Conservation (phyloP, 2,113 vertebrate species). For the Haemorhous mexicanus region DNA sequence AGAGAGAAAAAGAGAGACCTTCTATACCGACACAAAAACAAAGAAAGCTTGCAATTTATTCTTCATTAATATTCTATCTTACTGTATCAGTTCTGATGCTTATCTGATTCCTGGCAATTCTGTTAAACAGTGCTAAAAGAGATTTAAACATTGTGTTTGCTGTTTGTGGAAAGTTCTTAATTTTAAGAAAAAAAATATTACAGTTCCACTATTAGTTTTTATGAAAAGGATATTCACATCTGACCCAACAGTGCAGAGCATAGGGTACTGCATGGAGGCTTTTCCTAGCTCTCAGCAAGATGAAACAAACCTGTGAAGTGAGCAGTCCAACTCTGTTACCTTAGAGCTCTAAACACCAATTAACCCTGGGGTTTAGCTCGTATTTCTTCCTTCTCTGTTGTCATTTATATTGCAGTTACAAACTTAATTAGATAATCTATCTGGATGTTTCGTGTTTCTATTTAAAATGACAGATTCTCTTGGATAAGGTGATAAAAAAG, state of each 20-base stretch:
- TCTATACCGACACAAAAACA: neutral
- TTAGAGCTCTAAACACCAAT: neutral
- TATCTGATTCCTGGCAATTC: neutral
- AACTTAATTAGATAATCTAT: slow-evolving; percentile 21
- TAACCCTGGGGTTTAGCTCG: neutral
- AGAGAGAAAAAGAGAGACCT: neutral
- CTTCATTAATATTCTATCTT: neutral
- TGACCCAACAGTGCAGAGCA: neutral
- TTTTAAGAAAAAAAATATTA: neutral
- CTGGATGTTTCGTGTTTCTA: neutral
- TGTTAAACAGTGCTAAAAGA: neutral
- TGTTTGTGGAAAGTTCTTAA: neutral
- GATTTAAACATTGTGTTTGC: neutral
- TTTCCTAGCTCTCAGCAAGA: neutral
- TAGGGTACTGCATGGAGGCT: fast-evolving
- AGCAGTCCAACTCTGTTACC: neutral
- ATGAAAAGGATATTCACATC: neutral
- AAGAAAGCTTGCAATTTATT: neutral
- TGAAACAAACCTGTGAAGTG: neutral
- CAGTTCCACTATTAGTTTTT: neutral
- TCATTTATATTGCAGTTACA: neutral
- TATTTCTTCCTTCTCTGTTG: neutral
- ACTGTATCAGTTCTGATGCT: neutral
- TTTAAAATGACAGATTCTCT: slow-evolving; percentile 29
- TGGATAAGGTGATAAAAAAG: slow-evolving; percentile 28